phyloP scores from a whole-genome alignment of 1,140 invertebrate species.

The Caenorhabditis brenneri region DNA sequence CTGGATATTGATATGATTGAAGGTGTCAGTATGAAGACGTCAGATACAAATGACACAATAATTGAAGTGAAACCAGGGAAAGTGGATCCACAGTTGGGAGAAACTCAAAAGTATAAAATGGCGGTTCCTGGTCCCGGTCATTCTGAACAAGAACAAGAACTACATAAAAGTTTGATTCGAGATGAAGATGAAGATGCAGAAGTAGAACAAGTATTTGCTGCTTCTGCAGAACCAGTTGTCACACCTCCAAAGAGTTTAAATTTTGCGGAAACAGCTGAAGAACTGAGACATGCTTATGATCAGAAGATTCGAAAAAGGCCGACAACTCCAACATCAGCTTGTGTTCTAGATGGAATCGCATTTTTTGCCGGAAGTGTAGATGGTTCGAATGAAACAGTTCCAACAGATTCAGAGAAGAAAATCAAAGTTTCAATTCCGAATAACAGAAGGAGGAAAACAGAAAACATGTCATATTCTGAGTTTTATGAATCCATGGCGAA shows the following conservation, averaged over 20 bases:
- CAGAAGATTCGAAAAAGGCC: slow-evolving; percentile 51
- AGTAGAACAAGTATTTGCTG: slow-evolving; percentile 44
- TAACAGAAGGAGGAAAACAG: slow-evolving; percentile 48
- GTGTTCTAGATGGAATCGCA: slow-evolving; percentile 56
- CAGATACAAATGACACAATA: slow-evolving; percentile 66
- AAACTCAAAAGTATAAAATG: slow-evolving; percentile 70
- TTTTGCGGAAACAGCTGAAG: slow-evolving; percentile 4
- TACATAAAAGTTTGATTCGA: slow-evolving; percentile 64
- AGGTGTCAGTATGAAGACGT: slow-evolving; percentile 46
- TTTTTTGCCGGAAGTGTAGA: slow-evolving; percentile 45
- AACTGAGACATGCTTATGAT: slow-evolving; percentile 14
- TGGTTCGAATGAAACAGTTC: slow-evolving; percentile 42
- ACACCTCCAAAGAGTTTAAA: slow-evolving; percentile 44
- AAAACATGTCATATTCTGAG: slow-evolving; percentile 61
- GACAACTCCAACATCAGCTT: slow-evolving; percentile 64
- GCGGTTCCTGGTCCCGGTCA: slow-evolving; percentile 66
- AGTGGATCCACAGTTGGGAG: slow-evolving; percentile 59
- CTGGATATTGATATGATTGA: slow-evolving; percentile 62
- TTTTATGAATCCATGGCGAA: slow-evolving; percentile 59
- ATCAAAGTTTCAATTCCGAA: slow-evolving; percentile 60
- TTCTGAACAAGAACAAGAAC: slow-evolving; percentile 67
- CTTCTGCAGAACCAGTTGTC: slow-evolving; percentile 27
- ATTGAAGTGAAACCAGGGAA: slow-evolving; percentile 61
- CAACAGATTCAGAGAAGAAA: slow-evolving; percentile 53
- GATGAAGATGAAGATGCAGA: slow-evolving; percentile 57